These are phyloP conservation scores for Thalassarche chlororhynchos DNA, from an alignment of 2,113 vertebrate species.

Conservation along the genomic window DNA sequence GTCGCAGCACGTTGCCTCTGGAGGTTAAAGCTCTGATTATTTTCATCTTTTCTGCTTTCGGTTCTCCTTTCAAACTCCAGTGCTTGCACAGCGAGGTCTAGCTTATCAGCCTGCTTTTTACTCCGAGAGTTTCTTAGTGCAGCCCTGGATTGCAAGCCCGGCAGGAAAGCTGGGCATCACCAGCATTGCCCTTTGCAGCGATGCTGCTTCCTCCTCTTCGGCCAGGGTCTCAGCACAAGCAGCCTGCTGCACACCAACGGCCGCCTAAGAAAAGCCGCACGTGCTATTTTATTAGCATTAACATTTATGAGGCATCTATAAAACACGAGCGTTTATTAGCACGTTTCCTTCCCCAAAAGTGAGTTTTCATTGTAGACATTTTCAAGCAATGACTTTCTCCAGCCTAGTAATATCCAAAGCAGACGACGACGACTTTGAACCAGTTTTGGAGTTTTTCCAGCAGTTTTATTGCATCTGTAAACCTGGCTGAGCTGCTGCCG, in stretches of 20 bases:
- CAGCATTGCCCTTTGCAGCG: not conserved
- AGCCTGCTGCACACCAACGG: not conserved
- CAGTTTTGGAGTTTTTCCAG: not conserved
- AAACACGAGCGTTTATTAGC: not conserved
- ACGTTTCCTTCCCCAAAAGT: not conserved
- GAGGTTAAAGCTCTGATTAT: not conserved
- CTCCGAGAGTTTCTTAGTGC: not conserved
- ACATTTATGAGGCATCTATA: not conserved
- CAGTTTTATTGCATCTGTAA: not conserved
- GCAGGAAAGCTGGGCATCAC: not conserved
- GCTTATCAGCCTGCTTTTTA: not conserved
- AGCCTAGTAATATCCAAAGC: not conserved
- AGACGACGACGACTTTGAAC: not conserved
- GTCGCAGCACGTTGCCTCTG: rapidly evolving
- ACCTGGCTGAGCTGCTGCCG: not conserved
- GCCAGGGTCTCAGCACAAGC: not conserved
- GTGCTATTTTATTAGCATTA: not conserved
- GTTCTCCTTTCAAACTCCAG: not conserved
- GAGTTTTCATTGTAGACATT: not conserved
- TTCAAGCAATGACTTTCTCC: not conserved
- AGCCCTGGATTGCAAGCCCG: not conserved
- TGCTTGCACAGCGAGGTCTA: not conserved
- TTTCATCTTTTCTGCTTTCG: not conserved
- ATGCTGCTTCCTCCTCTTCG: not conserved
- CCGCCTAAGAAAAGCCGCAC: not conserved